A percentile compares a stretch with the other conserved stretches of the same genome.
phyloP scores from a whole-genome alignment of 2,113 vertebrate species.

The Xenotilapia caudafasciata region DNA sequence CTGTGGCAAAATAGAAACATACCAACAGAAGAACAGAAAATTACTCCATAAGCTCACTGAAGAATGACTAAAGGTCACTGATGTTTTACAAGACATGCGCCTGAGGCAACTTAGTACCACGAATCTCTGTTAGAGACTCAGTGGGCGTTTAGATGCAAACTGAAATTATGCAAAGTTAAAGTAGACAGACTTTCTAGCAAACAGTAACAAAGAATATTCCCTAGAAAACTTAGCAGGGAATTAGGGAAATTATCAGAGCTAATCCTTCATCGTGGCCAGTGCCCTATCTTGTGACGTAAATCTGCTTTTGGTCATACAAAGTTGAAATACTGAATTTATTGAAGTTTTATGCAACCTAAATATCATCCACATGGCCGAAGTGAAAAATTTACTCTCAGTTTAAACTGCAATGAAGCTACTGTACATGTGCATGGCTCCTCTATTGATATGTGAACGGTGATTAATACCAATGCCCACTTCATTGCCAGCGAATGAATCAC shows the following conservation, averaged over 20 bases:
- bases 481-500: constrained; percentile 57
- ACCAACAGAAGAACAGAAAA: not conserved
- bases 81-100: not conserved
- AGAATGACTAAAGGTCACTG: constrained; percentile 5
- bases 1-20: not conserved
- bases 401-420: constrained; percentile 38
- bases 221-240: not conserved
- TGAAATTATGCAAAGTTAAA: not conserved
- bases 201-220: not conserved
- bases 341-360: not conserved
- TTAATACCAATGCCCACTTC: constrained; percentile 59
- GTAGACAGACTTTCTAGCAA: not conserved
- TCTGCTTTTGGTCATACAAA: not conserved
- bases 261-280: not conserved
- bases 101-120: not conserved
- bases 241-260: not conserved
- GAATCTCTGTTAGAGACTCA: not conserved
- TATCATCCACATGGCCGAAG: not conserved
- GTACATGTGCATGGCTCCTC: constrained; percentile 25
- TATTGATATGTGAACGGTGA: constrained; percentile 59
- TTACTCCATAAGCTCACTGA: not conserved
- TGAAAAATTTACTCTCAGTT: constrained; percentile 14
- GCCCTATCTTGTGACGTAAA: not conserved
- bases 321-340: not conserved
- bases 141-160: not conserved